Conservation (phyloP, 2,888 invertebrate species). For the Branchipolynoe longqiensis region DNA sequence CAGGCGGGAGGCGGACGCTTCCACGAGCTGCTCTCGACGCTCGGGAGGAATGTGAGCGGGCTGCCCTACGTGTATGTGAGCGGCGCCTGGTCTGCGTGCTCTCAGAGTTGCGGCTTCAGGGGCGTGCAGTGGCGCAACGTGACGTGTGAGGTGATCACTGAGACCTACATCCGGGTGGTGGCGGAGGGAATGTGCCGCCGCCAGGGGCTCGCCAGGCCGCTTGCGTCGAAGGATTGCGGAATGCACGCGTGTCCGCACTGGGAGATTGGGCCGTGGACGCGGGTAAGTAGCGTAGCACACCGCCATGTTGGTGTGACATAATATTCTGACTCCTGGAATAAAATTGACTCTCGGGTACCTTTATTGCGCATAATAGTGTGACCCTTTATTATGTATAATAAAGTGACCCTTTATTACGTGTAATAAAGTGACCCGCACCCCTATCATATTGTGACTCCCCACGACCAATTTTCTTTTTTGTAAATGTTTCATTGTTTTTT, state of each 20-base stretch:
- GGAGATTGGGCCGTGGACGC: constrained; percentile 95
- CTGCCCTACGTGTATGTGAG: constrained; percentile 63
- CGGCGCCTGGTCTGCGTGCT: constrained; percentile 92
- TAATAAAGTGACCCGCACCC: too few species aligned
- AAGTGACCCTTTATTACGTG: too few species aligned
- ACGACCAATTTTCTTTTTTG: too few species aligned
- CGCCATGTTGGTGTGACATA: too few species aligned
- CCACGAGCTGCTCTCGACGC: constrained; percentile 15
- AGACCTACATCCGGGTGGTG: constrained; percentile 87
- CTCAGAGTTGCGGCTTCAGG: constrained; percentile 90
- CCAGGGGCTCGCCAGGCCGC: constrained; percentile 84
- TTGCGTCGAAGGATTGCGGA: constrained; percentile 90
- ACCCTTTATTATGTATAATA: too few species aligned
- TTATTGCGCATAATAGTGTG: too few species aligned
- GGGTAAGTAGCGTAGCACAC: constrained; percentile 87
- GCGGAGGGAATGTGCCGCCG: constrained; percentile 60
- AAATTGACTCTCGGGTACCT: too few species aligned
- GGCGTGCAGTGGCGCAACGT: constrained; percentile 89
- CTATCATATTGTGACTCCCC: too few species aligned
- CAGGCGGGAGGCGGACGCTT: background rate
- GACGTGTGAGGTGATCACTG: constrained; percentile 84
- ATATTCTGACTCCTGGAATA: too few species aligned
- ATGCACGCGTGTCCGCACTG: constrained; percentile 93
- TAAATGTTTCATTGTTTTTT: too few species aligned
- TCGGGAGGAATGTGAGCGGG: constrained; percentile 6